Percentiles rank a stretch among this genome's conserved stretches.
phyloP scores from a whole-genome alignment of 2,888 invertebrate genomes.

The Oscheius sp. region DNA sequence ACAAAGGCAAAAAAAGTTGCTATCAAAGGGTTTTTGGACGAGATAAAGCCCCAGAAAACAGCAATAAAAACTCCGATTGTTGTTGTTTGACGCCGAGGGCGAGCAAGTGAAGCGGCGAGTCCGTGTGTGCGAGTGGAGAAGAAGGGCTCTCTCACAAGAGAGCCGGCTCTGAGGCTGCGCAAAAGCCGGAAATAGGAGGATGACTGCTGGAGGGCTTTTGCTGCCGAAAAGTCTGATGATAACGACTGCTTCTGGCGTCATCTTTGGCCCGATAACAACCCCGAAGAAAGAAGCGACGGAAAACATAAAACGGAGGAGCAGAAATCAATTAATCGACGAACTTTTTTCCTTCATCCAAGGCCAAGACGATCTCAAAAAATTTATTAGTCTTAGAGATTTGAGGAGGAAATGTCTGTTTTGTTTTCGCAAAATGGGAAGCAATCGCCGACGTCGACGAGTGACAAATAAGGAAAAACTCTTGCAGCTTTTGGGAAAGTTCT shows the following conservation, averaged over 20 bases:
- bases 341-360: background rate
- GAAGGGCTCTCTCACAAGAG: background rate
- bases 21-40: too few relatives aligned
- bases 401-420: background rate
- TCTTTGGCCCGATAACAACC: background rate
- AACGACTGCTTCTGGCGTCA: slow-evolving; percentile 2
- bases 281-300: background rate
- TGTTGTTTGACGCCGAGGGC: slow-evolving; percentile 5
- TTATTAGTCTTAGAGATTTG: background rate
- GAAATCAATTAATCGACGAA: background rate
- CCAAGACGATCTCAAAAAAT: background rate
- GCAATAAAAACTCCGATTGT: too few relatives aligned
- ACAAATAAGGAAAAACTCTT: slow-evolving; percentile 48
- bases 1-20: too few relatives aligned
- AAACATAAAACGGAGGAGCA: background rate
- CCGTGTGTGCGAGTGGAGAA: background rate
- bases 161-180: background rate
- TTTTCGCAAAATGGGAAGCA: slow-evolving; percentile 60
- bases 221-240: slow-evolving; percentile 16
- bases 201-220: slow-evolving; percentile 8
- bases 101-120: background rate
- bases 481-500: slow-evolving; percentile 47
- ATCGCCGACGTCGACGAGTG: slow-evolving; percentile 51
- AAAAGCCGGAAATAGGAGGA: slow-evolving; percentile 4
- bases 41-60: too few relatives aligned